Conservation (phyloP, 2,113 vertebrate genomes). For the Lycaon pictus region DNA sequence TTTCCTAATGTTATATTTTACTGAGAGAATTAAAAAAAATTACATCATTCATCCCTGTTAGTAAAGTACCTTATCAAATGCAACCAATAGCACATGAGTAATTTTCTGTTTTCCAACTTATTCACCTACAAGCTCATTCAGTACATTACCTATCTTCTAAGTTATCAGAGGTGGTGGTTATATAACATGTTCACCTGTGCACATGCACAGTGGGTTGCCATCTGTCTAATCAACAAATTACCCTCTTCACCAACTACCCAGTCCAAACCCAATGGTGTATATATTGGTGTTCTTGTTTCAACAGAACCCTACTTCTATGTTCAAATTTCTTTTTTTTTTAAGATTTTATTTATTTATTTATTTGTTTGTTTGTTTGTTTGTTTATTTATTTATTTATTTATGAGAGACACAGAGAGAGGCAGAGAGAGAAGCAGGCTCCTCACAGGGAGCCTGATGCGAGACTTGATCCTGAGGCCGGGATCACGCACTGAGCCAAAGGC, state of each 20-base stretch:
- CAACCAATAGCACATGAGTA: background rate
- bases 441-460: too few relatives aligned
- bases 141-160: background rate
- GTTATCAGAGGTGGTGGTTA: background rate
- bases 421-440: too few relatives aligned
- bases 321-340: background rate
- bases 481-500: too few relatives aligned
- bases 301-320: background rate
- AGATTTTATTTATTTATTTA: too few relatives aligned
- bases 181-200: background rate
- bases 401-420: too few relatives aligned
- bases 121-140: background rate
- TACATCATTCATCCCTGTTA: background rate
- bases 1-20: conserved; percentile 19
- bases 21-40: background rate
- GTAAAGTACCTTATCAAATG: background rate
- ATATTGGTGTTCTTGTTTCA: background rate
- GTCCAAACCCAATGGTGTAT: background rate
- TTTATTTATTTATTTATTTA: too few relatives aligned
- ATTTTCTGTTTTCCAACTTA: background rate
- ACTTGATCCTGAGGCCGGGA: too few relatives aligned
- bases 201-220: background rate
- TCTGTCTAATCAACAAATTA: background rate
- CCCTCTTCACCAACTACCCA: background rate
- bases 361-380: too few relatives aligned